These are phyloP conservation scores for Prionace glauca DNA, from an alignment of 2,797 vertebrate species.

Conservation along the genomic window DNA sequence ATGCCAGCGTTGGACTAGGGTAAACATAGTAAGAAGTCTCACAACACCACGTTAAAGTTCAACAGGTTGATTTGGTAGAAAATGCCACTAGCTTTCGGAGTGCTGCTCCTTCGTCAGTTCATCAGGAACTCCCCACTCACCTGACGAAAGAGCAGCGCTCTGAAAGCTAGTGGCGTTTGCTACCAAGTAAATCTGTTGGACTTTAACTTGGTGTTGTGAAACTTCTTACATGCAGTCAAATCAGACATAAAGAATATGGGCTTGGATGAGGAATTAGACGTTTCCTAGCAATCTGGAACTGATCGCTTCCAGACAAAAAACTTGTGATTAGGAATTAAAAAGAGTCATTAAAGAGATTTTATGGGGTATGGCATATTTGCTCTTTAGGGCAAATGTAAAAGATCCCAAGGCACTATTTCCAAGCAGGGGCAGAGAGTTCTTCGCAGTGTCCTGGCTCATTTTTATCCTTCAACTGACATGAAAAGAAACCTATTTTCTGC, in stretches of 20 bases:
- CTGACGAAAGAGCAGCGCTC: too few relatives aligned
- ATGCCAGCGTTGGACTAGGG: too few relatives aligned
- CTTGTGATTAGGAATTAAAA: background rate
- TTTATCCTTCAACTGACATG: background rate
- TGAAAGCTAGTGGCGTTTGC: too few relatives aligned
- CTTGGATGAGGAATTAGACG: background rate
- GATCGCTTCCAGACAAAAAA: background rate
- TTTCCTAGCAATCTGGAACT: background rate
- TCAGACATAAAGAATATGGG: background rate
- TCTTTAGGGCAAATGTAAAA: background rate
- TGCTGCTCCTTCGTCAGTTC: too few relatives aligned
- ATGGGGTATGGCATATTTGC: background rate
- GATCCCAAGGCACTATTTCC: background rate
- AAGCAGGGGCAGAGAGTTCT: background rate
- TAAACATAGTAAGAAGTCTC: too few relatives aligned
- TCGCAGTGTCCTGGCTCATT: background rate
- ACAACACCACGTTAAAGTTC: too few relatives aligned
- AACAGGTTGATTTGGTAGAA: too few relatives aligned
- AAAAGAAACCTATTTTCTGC: background rate
- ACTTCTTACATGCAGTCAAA: too few relatives aligned
- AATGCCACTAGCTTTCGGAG: too few relatives aligned
- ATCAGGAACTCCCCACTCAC: too few relatives aligned
- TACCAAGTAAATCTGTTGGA: too few relatives aligned
- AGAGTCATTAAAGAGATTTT: background rate
- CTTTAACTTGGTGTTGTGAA: too few relatives aligned